Conservation (phyloP, 1,140 invertebrate genomes). For the Eurosta solidaginis region DNA sequence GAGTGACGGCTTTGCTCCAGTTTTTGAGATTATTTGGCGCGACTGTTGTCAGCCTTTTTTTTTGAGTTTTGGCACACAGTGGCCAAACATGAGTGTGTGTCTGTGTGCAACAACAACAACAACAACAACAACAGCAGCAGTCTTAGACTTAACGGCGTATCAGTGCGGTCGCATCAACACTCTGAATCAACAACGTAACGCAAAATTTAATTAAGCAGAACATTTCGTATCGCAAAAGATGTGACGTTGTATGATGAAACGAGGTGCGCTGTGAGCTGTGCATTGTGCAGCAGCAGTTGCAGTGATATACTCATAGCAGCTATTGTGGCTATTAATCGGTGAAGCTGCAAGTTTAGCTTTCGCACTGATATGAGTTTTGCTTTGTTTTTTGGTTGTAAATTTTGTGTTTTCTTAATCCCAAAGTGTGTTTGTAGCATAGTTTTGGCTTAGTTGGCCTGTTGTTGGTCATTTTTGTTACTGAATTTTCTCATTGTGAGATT, state of each 20-base stretch:
- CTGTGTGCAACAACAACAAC: neutral
- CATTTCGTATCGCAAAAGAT: constrained; percentile 5
- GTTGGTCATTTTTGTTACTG: neutral
- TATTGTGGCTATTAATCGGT: neutral
- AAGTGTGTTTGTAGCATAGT: neutral
- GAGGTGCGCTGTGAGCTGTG: neutral
- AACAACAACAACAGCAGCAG: neutral
- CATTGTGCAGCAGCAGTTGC: neutral
- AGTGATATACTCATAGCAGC: neutral
- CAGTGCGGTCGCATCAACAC: constrained; percentile 23
- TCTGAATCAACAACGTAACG: constrained; percentile 26
- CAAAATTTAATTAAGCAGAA: constrained; percentile 27
- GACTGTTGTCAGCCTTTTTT: neutral
- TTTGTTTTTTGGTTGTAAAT: neutral
- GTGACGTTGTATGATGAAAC: too few relatives aligned
- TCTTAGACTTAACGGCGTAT: constrained; percentile 12
- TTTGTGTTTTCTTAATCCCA: neutral
- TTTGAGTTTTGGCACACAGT: neutral
- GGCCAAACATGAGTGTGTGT: neutral
- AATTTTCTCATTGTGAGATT: neutral
- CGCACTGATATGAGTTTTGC: neutral
- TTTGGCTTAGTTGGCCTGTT: neutral
- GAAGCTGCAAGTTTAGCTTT: constrained; percentile 12
- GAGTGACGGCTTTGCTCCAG: constrained; percentile 9
- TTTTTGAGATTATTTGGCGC: constrained; percentile 21